Conservation (phyloP, 2,888 invertebrate genomes). For the Pristionchus arcanus region DNA sequence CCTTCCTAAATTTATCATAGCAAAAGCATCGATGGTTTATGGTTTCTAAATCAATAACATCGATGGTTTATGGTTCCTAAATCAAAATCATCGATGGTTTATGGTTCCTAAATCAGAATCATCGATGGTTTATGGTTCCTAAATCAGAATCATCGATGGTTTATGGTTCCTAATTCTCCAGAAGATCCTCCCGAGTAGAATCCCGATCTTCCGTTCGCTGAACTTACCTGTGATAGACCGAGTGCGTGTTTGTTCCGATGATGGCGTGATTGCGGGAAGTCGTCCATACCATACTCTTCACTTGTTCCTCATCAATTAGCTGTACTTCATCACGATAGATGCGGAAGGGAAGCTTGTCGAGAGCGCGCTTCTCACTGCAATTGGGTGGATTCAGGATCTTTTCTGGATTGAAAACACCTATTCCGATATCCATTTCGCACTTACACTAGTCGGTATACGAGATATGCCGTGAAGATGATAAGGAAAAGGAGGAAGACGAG, state of each 20-base stretch:
- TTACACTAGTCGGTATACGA: constrained; percentile 4
- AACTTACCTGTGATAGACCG: constrained; percentile 65
- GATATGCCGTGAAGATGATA: background rate
- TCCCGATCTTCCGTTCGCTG: constrained; percentile 69
- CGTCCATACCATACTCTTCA: constrained; percentile 66
- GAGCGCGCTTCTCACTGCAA: constrained; percentile 63
- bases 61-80: background rate
- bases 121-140: background rate
- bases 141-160: background rate
- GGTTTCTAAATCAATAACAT: background rate
- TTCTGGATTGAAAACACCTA: background rate
- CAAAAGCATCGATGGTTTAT: background rate
- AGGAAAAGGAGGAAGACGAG: constrained; percentile 21
- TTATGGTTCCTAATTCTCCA: constrained; percentile 15
- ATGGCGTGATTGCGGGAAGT: constrained; percentile 73
- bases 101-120: background rate
- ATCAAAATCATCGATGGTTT: background rate
- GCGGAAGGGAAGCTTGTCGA: constrained; percentile 68
- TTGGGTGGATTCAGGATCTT: background rate
- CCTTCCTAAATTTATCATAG: background rate
- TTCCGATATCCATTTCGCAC: background rate
- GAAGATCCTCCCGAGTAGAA: constrained; percentile 71
- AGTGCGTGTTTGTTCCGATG: constrained; percentile 72
- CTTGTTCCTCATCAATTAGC: constrained; percentile 69
- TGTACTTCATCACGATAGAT: constrained; percentile 69